phyloP scores from a whole-genome alignment of 2,888 invertebrate genomes.

The Epinotia nisella region DNA sequence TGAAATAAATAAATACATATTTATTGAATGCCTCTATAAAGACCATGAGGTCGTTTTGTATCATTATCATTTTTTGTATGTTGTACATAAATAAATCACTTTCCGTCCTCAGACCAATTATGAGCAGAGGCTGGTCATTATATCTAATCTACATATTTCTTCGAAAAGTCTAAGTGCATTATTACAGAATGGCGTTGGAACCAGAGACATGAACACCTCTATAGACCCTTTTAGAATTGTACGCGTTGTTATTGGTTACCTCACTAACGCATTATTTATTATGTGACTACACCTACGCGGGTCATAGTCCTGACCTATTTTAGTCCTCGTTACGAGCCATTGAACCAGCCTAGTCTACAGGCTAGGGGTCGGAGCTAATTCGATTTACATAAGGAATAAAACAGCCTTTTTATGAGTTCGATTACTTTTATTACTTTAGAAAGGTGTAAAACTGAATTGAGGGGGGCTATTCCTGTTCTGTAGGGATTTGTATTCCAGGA shows the following conservation, averaged over 20 bases:
- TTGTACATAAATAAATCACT: too few relatives aligned
- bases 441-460: background rate
- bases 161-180: slow-evolving; percentile 4
- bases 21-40: too few relatives aligned
- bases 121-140: background rate
- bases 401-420: background rate
- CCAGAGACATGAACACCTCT: background rate
- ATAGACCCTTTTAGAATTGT: background rate
- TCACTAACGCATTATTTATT: slow-evolving; percentile 37
- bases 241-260: slow-evolving; percentile 6
- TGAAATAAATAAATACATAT: too few relatives aligned
- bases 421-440: slow-evolving; percentile 16
- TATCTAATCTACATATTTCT: slow-evolving; percentile 27
- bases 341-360: slow-evolving; percentile 34
- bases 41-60: too few relatives aligned
- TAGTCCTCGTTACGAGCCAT: slow-evolving; percentile 39
- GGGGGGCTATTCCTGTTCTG: background rate
- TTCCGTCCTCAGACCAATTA: too few relatives aligned
- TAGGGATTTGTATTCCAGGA: background rate
- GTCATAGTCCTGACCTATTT: slow-evolving; percentile 45
- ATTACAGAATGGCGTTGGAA: background rate
- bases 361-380: slow-evolving; percentile 29
- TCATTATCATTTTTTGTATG: too few relatives aligned
- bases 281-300: slow-evolving; percentile 36
- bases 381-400: slow-evolving; percentile 7